phyloP scores from a whole-genome alignment of 37 sponge, comb jelly and placozoan species.

The Halisarca cf. caerulea region DNA sequence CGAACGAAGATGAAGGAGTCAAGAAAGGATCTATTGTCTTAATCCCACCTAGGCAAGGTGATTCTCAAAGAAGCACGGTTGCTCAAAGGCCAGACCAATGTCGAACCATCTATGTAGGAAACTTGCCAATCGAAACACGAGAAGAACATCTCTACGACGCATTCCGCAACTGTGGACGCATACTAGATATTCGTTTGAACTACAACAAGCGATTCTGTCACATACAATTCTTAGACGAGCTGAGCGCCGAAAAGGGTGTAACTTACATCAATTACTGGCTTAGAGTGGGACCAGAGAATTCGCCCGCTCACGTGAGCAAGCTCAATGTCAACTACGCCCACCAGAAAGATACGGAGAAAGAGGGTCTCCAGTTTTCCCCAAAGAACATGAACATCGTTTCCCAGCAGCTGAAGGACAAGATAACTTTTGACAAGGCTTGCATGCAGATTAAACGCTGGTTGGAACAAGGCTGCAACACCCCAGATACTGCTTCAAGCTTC shows the following conservation, averaged over 20 bases:
- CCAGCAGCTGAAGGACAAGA: slow-evolving; percentile 49
- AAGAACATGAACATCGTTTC: slow-evolving; percentile 30
- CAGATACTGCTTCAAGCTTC: slow-evolving; percentile 41
- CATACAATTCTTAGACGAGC: slow-evolving; percentile 47
- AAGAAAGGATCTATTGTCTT: slow-evolving; percentile 5
- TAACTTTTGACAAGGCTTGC: slow-evolving; percentile 43
- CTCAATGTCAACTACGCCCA: slow-evolving; percentile 76
- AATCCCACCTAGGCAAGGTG: neutral
- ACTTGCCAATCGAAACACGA: slow-evolving; percentile 51
- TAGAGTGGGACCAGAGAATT: slow-evolving; percentile 41
- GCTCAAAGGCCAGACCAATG: neutral
- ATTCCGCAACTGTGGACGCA: slow-evolving; percentile 61
- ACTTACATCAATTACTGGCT: slow-evolving; percentile 40
- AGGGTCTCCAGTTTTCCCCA: slow-evolving; percentile 30
- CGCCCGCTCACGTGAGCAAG: slow-evolving; percentile 19
- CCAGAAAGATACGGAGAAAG: slow-evolving; percentile 9
- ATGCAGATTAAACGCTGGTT: slow-evolving; percentile 66
- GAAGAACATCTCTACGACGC: slow-evolving; percentile 65
- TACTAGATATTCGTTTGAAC: slow-evolving; percentile 56
- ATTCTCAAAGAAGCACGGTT: neutral
- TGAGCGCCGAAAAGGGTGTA: slow-evolving; percentile 54
- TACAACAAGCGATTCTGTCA: slow-evolving; percentile 54
- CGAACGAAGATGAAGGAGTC: neutral
- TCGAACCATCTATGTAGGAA: slow-evolving; percentile 68
- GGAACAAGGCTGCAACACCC: slow-evolving; percentile 44